These are phyloP conservation scores for Muschampia plurimacula DNA, from an alignment of 2,888 invertebrate genomes.

Conservation along the genomic window DNA sequence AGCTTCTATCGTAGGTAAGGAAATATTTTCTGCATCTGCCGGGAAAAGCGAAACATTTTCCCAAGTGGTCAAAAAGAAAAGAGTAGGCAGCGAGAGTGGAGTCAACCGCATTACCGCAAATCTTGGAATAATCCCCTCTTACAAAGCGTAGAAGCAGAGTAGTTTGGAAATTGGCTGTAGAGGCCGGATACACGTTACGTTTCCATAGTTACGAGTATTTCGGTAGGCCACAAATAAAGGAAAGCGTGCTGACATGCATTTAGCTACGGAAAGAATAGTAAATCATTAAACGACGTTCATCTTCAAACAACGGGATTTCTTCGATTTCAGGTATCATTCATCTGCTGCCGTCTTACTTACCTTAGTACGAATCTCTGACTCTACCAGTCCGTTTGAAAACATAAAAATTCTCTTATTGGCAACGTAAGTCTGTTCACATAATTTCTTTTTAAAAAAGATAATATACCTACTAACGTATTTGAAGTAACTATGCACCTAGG, in stretches of 20 bases:
- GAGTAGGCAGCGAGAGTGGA: slow-evolving; percentile 54
- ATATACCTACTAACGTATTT: too few species aligned
- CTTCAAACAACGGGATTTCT: slow-evolving; percentile 1
- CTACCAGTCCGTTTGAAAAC: not conserved
- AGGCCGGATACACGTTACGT: slow-evolving; percentile 67
- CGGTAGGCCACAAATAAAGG: slow-evolving; percentile 66
- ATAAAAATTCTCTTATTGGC: not conserved
- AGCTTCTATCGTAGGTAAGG: not conserved
- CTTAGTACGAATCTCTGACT: not conserved
- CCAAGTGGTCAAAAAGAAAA: slow-evolving; percentile 64
- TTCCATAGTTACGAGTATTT: slow-evolving; percentile 67
- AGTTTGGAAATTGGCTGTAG: slow-evolving; percentile 54
- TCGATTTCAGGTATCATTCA: slow-evolving; percentile 10
- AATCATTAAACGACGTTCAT: slow-evolving; percentile 3
- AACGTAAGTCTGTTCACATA: too few species aligned
- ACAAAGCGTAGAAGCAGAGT: slow-evolving; percentile 52
- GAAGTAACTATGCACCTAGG: too few species aligned
- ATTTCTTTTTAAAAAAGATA: too few species aligned
- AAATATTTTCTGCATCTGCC: slow-evolving; percentile 21
- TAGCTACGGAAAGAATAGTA: slow-evolving; percentile 17
- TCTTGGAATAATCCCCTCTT: slow-evolving; percentile 68
- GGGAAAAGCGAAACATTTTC: slow-evolving; percentile 61
- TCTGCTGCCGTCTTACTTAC: not conserved
- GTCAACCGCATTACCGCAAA: slow-evolving; percentile 69
- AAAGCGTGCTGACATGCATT: slow-evolving; percentile 39